Conservation (phyloP, 2,888 invertebrate genomes). For the Limulus polyphemus region DNA sequence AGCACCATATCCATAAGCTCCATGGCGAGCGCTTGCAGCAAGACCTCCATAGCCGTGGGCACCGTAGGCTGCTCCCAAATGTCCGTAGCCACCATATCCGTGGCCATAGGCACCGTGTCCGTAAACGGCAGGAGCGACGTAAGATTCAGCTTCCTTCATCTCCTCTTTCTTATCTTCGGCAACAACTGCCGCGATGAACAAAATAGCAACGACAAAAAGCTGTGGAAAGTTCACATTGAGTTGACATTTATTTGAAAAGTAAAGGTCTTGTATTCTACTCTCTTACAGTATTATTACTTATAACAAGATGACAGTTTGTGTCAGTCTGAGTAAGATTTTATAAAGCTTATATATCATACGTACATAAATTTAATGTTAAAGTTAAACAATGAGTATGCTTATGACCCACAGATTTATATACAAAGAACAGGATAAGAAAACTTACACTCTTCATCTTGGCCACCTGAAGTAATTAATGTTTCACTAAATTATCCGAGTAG, state of each 20-base stretch:
- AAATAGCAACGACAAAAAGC: slow-evolving; percentile 3
- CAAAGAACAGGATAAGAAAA: no score
- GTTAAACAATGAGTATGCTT: no score
- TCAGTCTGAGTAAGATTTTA: no score
- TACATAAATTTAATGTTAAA: no score
- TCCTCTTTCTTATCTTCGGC: slow-evolving; percentile 4
- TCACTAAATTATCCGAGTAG: no score
- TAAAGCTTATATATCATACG: no score
- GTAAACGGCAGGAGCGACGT: neutral
- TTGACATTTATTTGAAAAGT: neutral
- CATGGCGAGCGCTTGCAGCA: slow-evolving; percentile 9
- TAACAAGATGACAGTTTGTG: no score
- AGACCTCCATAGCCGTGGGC: slow-evolving; percentile 8
- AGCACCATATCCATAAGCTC: slow-evolving; percentile 11
- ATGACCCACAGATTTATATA: no score
- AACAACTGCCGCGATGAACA: slow-evolving; percentile 5
- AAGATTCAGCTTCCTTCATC: neutral
- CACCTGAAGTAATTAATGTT: no score
- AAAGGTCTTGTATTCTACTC: no score
- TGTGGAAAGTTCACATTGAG: neutral
- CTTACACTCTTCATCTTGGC: no score
- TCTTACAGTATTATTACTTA: no score
- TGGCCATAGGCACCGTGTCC: slow-evolving; percentile 5
- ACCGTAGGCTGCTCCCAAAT: slow-evolving; percentile 7
- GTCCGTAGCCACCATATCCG: slow-evolving; percentile 10